Percentiles rank a stretch among this genome's conserved stretches.
phyloP scores from a whole-genome alignment of 2,797 vertebrate species.

The Furcifer pardalis region DNA sequence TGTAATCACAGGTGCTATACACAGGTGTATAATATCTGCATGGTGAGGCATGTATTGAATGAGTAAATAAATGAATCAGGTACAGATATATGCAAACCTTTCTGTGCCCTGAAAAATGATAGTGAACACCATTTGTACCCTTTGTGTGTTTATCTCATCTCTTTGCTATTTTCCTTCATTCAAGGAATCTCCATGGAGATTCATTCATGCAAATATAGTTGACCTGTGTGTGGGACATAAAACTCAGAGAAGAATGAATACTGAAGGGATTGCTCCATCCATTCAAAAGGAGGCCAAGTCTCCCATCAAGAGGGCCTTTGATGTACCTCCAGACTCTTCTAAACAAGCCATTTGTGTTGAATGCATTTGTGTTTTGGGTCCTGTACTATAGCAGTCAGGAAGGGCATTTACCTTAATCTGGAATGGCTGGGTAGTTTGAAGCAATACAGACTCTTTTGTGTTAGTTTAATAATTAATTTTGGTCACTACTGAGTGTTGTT shows the following conservation, averaged over 20 bases:
- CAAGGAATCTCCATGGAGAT: not conserved
- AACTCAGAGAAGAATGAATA: conserved; percentile 27
- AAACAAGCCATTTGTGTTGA: conserved; percentile 33
- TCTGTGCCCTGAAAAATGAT: not conserved
- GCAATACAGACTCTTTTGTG: conserved; percentile 54
- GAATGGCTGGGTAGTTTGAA: conserved; percentile 34
- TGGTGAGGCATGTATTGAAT: too few relatives aligned
- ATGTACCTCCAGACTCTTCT: conserved; percentile 59
- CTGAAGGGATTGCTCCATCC: not conserved
- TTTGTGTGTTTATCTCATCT: not conserved
- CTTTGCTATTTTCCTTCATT: not conserved
- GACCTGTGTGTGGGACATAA: not conserved
- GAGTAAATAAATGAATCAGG: too few relatives aligned
- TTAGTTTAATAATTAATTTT: conserved; percentile 46
- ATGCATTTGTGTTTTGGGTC: conserved; percentile 42
- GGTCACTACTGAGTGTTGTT: conserved; percentile 21
- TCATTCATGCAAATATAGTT: not conserved
- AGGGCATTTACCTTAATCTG: conserved; percentile 49
- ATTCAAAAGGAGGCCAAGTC: not conserved
- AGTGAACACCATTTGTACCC: not conserved
- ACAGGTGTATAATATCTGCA: too few relatives aligned
- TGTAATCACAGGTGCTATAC: not conserved
- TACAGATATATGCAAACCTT: not conserved
- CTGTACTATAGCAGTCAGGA: conserved; percentile 8
- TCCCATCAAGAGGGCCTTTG: conserved; percentile 44